Evolutionary conservation across 2,797 vertebrate species (phyloP).

Genomic region (Acrossocheilus wenchowensis): DNA sequence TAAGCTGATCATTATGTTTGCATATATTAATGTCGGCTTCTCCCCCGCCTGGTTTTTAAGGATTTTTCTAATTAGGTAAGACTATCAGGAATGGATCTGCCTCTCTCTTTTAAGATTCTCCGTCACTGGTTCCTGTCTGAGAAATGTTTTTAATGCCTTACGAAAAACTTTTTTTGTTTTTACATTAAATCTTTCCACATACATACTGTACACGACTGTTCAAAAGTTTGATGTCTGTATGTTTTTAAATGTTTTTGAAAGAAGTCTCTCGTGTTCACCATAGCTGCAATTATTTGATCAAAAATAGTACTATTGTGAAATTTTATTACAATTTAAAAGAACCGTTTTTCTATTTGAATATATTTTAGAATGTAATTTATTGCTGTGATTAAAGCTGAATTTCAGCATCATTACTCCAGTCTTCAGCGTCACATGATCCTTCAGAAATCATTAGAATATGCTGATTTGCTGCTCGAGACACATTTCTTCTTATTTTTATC

Average conservation of each 20-base stretch:
- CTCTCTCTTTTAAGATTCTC: constrained; percentile 4
- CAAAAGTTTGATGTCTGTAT: not conserved
- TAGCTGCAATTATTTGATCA: not conserved
- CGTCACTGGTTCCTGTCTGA: not conserved
- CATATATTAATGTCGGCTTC: constrained; percentile 71
- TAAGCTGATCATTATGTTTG: constrained; percentile 76
- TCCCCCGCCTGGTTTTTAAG: constrained; percentile 17
- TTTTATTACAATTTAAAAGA: not conserved
- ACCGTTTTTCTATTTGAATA: not conserved
- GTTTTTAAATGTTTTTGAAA: not conserved
- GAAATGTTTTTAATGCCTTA: not conserved
- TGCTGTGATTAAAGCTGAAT: not conserved
- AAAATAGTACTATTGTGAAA: not conserved
- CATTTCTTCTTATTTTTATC: too few relatives aligned
- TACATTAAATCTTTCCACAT: not conserved
- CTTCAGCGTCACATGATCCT: not conserved
- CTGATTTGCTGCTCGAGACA: too few relatives aligned
- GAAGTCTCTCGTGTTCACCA: not conserved
- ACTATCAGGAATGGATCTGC: constrained; percentile 38
- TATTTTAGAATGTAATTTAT: too few relatives aligned
- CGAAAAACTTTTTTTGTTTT: not conserved
- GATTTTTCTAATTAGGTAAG: constrained; percentile 50
- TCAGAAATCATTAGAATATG: not conserved
- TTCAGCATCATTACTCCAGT: not conserved
- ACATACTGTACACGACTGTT: not conserved